Evolutionary conservation across 37 sponge, comb jelly and placozoan genomes (phyloP).

Genomic region (Corticium candelabrum): DNA sequence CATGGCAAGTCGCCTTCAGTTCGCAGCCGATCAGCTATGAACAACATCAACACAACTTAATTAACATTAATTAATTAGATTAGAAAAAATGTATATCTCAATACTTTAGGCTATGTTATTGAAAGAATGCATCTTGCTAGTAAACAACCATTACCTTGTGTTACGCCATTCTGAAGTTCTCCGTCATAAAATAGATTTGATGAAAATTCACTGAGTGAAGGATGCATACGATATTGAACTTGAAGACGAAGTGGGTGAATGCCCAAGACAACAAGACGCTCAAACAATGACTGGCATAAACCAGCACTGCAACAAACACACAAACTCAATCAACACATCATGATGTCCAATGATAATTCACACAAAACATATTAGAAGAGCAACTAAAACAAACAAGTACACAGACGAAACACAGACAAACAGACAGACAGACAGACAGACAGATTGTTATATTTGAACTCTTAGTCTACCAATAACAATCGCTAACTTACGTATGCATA

Average conservation of each 20-base stretch:
- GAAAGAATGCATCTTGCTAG: not conserved
- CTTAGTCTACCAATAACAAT: too few species aligned
- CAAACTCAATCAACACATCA: not conserved
- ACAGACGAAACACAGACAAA: too few species aligned
- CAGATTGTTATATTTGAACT: too few species aligned
- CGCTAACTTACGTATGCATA: too few species aligned
- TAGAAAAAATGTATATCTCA: too few species aligned
- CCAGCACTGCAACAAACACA: conserved; percentile 55
- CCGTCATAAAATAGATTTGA: conserved; percentile 91
- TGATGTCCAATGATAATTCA: too few species aligned
- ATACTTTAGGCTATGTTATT: too few species aligned
- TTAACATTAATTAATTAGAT: too few species aligned
- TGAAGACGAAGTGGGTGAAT: conserved; percentile 65
- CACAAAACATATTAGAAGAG: too few species aligned
- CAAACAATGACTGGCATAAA: conserved; percentile 90
- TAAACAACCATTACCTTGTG: conserved; percentile 49
- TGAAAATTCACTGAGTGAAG: conserved; percentile 80
- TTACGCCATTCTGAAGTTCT: conserved; percentile 88
- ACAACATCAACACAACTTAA: too few species aligned
- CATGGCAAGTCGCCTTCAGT: conserved; percentile 65
- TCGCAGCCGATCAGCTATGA: conserved; percentile 1
- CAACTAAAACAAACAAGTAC: too few species aligned
- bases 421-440: too few species aligned
- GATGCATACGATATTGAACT: conserved; percentile 97
- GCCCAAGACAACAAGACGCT: conserved; percentile 74